phyloP scores from a whole-genome alignment of 2,888 invertebrate genomes.

The Tipula vernalis region DNA sequence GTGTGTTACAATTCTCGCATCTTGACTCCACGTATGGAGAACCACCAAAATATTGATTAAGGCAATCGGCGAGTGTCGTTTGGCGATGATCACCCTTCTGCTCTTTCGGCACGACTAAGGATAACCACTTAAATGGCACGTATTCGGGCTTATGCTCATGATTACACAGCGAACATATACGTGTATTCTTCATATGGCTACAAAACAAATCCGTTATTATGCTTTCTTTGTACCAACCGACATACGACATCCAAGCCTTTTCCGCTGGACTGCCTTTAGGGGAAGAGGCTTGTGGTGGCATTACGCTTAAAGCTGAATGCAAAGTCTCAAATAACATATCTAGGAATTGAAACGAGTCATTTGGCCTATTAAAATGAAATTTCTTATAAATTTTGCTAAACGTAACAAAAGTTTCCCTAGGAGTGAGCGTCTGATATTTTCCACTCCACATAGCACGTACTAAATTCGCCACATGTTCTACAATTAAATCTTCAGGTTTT shows the following conservation, averaged over 20 bases:
- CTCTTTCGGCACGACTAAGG: constrained; percentile 61
- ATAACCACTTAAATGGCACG: constrained; percentile 67
- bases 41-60: constrained; percentile 63
- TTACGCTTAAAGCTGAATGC: constrained; percentile 56
- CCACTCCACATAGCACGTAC: constrained; percentile 72
- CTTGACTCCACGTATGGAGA: constrained; percentile 87
- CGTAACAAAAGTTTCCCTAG: constrained; percentile 60
- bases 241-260: constrained; percentile 60
- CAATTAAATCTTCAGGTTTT: constrained; percentile 58
- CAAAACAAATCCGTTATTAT: constrained; percentile 67
- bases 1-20: constrained; percentile 68
- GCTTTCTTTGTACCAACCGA: constrained; percentile 58
- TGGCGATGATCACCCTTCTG: constrained; percentile 35
- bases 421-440: constrained; percentile 45
- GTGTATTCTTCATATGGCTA: constrained; percentile 73
- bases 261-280: constrained; percentile 20
- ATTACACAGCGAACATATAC: constrained; percentile 62
- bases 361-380: constrained; percentile 39
- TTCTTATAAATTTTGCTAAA: constrained; percentile 38
- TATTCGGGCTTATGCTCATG: constrained; percentile 63
- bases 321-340: constrained; percentile 79
- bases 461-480: constrained; percentile 71
- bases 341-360: constrained; percentile 85
- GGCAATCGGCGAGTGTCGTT: constrained; percentile 56
- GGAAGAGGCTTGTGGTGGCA: no score